Evolutionary conservation across 1,140 invertebrate genomes (phyloP).

Genomic region (Vanessa atalanta): DNA sequence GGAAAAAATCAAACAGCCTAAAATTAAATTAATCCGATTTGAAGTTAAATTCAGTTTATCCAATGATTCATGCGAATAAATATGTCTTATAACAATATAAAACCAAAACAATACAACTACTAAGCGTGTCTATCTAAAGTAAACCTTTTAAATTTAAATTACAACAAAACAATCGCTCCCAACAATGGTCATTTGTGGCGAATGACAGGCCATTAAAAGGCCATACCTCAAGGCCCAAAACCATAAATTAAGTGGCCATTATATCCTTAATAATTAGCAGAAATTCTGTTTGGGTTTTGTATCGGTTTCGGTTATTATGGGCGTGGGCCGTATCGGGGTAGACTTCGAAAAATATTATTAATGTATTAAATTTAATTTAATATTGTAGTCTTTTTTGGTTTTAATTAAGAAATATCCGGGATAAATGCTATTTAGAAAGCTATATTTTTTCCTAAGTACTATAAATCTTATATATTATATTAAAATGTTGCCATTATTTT

Average conservation of each 20-base stretch:
- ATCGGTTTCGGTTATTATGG: constrained; percentile 41
- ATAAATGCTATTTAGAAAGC: too few relatives aligned
- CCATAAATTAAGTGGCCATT: constrained; percentile 63
- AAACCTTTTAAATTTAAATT: constrained; percentile 34
- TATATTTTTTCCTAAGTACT: too few relatives aligned
- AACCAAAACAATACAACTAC: constrained; percentile 3
- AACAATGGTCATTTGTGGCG: constrained; percentile 53
- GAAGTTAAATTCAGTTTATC: too few relatives aligned
- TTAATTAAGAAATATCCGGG: too few relatives aligned
- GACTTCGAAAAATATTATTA: not conserved
- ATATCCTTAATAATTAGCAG: constrained; percentile 64
- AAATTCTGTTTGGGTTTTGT: constrained; percentile 51
- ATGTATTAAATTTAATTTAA: not conserved
- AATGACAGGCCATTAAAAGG: constrained; percentile 65
- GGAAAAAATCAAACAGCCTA: too few relatives aligned
- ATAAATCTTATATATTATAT: too few relatives aligned
- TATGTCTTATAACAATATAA: not conserved
- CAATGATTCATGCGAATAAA: too few relatives aligned
- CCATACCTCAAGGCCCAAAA: constrained; percentile 52
- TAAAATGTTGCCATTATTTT: too few relatives aligned
- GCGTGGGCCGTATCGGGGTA: constrained; percentile 41
- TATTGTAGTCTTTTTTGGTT: too few relatives aligned
- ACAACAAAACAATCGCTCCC: constrained; percentile 40
- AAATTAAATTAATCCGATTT: too few relatives aligned
- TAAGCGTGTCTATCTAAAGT: constrained; percentile 22